phyloP scores from a whole-genome alignment of 1,140 invertebrate genomes.

The Aradophagus sp. region DNA sequence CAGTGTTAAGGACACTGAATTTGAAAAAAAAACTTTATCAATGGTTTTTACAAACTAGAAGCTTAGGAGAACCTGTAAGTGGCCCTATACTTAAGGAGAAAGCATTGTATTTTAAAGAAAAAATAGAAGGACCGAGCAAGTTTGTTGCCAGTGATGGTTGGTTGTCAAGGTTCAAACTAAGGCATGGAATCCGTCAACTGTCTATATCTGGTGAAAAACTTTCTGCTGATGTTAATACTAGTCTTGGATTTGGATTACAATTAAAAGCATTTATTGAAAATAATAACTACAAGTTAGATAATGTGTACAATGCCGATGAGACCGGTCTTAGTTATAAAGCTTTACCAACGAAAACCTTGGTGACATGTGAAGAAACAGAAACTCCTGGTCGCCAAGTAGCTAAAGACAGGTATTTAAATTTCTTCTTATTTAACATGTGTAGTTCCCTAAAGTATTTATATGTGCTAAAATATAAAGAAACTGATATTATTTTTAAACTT shows the following conservation, averaged over 20 bases:
- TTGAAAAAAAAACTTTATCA: no score
- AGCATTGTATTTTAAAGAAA: constrained; percentile 1
- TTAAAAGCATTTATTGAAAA: not conserved
- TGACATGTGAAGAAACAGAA: constrained; percentile 1
- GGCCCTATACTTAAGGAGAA: constrained; percentile 2
- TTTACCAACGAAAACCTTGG: constrained; percentile 1
- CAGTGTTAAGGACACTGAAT: no score
- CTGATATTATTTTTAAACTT: no score
- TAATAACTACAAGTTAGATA: no score
- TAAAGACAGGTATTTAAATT: constrained; percentile 5
- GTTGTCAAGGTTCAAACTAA: not conserved
- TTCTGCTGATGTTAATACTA: not conserved
- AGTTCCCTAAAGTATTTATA: no score
- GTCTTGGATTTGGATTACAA: not conserved
- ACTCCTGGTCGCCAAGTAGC: not conserved
- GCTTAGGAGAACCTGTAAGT: not conserved
- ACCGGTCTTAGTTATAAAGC: constrained; percentile 2
- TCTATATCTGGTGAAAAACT: not conserved
- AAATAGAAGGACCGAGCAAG: not conserved
- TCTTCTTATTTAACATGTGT: no score
- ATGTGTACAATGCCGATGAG: constrained; percentile 6
- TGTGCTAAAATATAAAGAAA: no score
- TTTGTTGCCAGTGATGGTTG: constrained; percentile 1
- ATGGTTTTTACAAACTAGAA: not conserved
- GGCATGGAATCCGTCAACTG: not conserved